Evolutionary conservation across 2,113 vertebrate genomes (phyloP), one percentile per base, ranked within the genome.

Genomic region (Dermatemys mawii): DNA sequence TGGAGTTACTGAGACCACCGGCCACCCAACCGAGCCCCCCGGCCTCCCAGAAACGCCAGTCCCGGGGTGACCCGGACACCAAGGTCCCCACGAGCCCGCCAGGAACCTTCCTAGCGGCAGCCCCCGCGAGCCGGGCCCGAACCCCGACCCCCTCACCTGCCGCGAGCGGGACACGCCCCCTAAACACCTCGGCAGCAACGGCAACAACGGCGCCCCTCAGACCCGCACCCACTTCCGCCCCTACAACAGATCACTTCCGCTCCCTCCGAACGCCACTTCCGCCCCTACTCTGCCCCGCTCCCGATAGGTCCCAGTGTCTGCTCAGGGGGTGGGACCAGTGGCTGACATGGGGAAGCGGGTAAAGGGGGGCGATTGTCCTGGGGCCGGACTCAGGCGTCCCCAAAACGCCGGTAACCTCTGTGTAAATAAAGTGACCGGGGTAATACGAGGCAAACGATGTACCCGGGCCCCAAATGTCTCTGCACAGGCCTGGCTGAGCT

Each of bases 241-340:
- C 48, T 13, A 12, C 29, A 5, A 5, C 0, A 2, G 2, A 0
- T 27, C 44, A 5, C 92, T 94, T 96, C 95, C 93, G 94, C 90
- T 93, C 90, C 4, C 12, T 70, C 0, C 4, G 0, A 0, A 0
- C 82, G 35, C 54, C 76, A 75, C 83, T 91, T 94, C 96, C 93
- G 78, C 57, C 80, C 51, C 29, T 5, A 16, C 10, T 5, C 5
- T 0, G 21, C 6, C 4, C 11, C 0, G 1, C 2, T 0, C 2
- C 1, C 14, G 6, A 35, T 4, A 1, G 13, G 4, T 41, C 51
- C 38, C 29, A 14, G 24, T 14, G n/a, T 38, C 53, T 14, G 12
- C 22, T 22, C 27, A n/a, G n/a, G 11, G 11, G 55, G 9, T 10
- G 24, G 9, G 53, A 3, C 51, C 14, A 67, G 63, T 4, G 32